Base-by-base conservation (phyloP, 37 sponge, comb jelly and placozoan genomes). In the Spongilla lacustris region DNA sequence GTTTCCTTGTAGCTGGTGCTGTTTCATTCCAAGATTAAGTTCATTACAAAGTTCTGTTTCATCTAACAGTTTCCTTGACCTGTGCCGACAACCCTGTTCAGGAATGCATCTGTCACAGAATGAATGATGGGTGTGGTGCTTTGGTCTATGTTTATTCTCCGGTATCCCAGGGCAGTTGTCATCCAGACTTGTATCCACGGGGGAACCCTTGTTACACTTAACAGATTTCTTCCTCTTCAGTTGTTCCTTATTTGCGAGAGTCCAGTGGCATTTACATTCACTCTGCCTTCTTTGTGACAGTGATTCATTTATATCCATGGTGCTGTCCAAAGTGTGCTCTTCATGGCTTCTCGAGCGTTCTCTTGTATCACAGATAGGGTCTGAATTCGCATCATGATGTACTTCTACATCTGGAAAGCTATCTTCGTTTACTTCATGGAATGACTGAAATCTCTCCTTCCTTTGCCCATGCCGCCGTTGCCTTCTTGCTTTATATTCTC, bases 161-260 rank as follows among this genome's bases (percentile, higher is more conserved):
- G 41, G 46, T 29, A 87, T 66, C 3, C 83, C 89, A 10, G 89
- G 89, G 29, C 89, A 88, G 49, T 88, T 77, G 36, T 88, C 89
- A 75, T 88, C 89, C 31, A 88, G 24, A 28, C 83, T 83, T 19
- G 69, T 66, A 50, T 88, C 89, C 26, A 88, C 89, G 13, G 71
- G 82, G 9, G 81, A 33, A 36, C 68, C 29, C 24, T 8, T 32
- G 36, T 8, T 35, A 12, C 58, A 58, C 19, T 58, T 58, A 1
- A 17, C 58, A 58, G 58, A 58, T 14, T 58, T 58, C 19, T 58
- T 58, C 19, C 21, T 58, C 58, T 58, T 58, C 58, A 58, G 1
- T 14, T 58, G 58, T 17, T 58, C 58, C 58, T 58, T 21, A 35
- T 74, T 29, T n/a, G 2, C 74, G 8, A 29, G 32, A 34, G 76